Evolutionary conservation across 2,797 vertebrate species (phyloP).

Genomic region (Natrix natrix): DNA sequence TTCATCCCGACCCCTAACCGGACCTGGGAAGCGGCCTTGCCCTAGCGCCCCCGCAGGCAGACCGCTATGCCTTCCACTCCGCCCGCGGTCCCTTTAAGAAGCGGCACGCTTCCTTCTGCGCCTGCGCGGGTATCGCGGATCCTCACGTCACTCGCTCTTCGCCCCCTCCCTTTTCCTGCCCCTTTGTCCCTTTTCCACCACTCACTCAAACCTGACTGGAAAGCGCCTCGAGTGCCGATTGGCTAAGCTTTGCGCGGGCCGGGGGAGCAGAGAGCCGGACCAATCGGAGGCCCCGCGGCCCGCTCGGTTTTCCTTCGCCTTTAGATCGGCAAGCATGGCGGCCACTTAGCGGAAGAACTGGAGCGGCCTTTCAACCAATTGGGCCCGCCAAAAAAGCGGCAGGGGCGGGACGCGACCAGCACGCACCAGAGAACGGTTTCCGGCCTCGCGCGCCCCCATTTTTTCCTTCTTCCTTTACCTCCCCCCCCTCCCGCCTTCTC

Average conservation of each 20-base stretch:
- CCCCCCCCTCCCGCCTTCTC: background rate
- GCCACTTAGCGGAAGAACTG: background rate
- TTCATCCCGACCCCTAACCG: too few relatives aligned
- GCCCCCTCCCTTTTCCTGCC: background rate
- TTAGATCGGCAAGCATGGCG: fast-evolving
- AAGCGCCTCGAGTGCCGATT: background rate
- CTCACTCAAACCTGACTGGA: conserved; percentile 14
- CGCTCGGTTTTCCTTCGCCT: fast-evolving
- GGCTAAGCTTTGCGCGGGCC: background rate
- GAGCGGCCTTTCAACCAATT: background rate
- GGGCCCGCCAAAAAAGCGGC: background rate
- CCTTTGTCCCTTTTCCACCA: conserved; percentile 55
- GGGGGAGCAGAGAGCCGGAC: fast-evolving
- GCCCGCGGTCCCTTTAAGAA: conserved; percentile 3
- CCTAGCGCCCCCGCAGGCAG: background rate
- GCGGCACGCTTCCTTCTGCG: background rate
- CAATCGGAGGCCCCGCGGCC: background rate
- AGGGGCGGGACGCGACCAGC: background rate
- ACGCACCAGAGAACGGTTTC: conserved; percentile 27
- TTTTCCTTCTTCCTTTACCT: background rate
- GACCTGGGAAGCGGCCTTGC: background rate
- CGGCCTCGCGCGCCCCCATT: conserved; percentile 38
- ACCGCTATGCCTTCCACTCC: background rate
- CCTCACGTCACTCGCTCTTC: background rate
- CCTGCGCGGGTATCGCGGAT: background rate